Percentiles rank a stretch among this genome's conserved stretches.
Conservation (phyloP, 1,140 invertebrate species). For the Bombus pyrosoma region DNA sequence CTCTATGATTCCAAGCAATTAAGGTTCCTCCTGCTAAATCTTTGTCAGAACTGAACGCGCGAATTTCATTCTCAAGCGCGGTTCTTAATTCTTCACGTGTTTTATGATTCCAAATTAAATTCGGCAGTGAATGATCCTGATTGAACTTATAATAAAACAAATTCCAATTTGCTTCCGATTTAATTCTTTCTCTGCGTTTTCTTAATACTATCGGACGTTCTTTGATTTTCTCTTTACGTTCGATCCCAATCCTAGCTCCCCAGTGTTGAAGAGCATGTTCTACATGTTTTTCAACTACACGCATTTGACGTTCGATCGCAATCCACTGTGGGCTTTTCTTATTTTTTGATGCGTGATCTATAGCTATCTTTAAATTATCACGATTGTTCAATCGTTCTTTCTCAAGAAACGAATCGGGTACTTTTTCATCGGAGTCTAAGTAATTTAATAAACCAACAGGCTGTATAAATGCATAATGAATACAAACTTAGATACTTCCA, state of each 20-base stretch:
- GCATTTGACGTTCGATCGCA: slow-evolving; percentile 88
- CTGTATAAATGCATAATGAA: slow-evolving; percentile 80
- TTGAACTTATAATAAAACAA: slow-evolving; percentile 98
- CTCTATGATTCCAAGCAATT: slow-evolving; percentile 99
- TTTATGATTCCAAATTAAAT: slow-evolving; percentile 99
- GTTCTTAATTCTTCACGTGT: slow-evolving; percentile 97
- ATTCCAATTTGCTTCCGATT: slow-evolving; percentile 95
- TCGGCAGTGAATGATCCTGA: slow-evolving; percentile 96
- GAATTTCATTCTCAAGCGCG: slow-evolving; percentile 96
- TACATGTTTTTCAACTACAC: slow-evolving; percentile 90
- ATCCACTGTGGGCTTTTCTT: slow-evolving; percentile 87
- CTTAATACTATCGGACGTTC: slow-evolving; percentile 93
- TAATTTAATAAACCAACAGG: slow-evolving; percentile 94
- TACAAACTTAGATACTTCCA: slow-evolving; percentile 40
- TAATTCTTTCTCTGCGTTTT: slow-evolving; percentile 94
- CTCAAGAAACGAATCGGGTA: slow-evolving; percentile 88
- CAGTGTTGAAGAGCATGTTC: slow-evolving; percentile 94
- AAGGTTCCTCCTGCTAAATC: slow-evolving; percentile 92
- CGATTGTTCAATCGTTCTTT: slow-evolving; percentile 91
- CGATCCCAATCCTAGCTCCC: slow-evolving; percentile 89
- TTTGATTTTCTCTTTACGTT: slow-evolving; percentile 85
- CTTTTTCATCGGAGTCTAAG: slow-evolving; percentile 93
- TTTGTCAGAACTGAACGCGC: slow-evolving; percentile 94
- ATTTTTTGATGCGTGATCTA: slow-evolving; percentile 88
- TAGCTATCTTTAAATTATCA: slow-evolving; percentile 97